Percentiles rank a stretch among this genome's conserved stretches.
Conservation (phyloP, 2,888 invertebrate genomes). For the Luffia ferchaultella region DNA sequence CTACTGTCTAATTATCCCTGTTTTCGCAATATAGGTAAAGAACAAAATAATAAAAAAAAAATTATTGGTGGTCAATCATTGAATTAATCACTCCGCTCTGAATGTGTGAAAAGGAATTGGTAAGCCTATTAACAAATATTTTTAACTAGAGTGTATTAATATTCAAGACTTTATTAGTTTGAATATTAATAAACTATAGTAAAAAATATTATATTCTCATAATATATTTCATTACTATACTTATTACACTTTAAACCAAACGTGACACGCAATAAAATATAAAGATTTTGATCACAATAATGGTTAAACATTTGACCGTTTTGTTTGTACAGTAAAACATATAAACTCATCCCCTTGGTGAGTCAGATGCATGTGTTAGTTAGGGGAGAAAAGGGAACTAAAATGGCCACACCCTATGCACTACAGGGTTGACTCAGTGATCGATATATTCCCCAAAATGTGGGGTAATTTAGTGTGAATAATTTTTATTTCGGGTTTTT, state of each 20-base stretch:
- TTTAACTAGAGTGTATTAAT: too few relatives aligned
- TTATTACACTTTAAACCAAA: not conserved
- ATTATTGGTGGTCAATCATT: too few relatives aligned
- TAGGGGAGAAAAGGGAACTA: too few relatives aligned
- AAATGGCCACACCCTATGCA: not conserved
- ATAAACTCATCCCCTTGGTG: not conserved
- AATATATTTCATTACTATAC: not conserved
- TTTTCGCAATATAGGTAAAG: too few relatives aligned
- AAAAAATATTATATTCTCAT: too few relatives aligned
- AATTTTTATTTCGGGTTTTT: not conserved
- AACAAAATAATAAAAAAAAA: too few relatives aligned
- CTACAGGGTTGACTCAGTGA: constrained; percentile 2
- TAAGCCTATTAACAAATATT: too few relatives aligned
- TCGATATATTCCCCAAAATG: constrained; percentile 3
- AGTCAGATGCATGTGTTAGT: not conserved
- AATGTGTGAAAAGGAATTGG: too few relatives aligned
- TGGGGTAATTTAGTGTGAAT: not conserved
- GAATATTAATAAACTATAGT: too few relatives aligned
- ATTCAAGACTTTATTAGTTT: too few relatives aligned
- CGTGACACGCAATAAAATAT: not conserved
- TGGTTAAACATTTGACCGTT: not conserved
- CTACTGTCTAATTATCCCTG: too few relatives aligned
- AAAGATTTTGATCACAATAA: not conserved
- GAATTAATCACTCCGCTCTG: too few relatives aligned
- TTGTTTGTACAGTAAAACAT: not conserved